A percentile compares a stretch with the other conserved stretches of the same genome.
These are phyloP conservation scores for Chelon auratus DNA, from an alignment of 2,797 vertebrate species.

Conservation along the genomic window DNA sequence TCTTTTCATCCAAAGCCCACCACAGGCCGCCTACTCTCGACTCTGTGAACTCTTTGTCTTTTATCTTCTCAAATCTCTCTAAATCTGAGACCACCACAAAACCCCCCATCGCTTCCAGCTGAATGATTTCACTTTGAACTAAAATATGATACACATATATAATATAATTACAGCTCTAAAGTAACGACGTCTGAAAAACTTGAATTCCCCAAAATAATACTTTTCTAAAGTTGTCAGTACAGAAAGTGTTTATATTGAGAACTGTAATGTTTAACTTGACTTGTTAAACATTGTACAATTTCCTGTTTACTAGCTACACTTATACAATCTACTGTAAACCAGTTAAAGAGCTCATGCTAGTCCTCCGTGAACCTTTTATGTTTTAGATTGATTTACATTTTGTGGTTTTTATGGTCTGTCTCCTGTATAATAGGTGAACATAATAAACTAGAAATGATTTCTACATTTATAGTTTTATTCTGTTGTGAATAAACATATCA, in stretches of 20 bases:
- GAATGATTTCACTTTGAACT: conserved; percentile 23
- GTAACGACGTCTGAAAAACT: background rate
- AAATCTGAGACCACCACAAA: conserved; percentile 85
- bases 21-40: conserved; percentile 77
- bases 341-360: too few species aligned
- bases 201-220: background rate
- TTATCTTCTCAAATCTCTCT: conserved; percentile 68
- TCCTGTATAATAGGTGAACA: too few species aligned
- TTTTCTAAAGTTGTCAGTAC: background rate
- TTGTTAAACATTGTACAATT: background rate
- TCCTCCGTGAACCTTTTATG: too few species aligned
- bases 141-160: background rate
- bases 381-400: background rate
- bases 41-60: conserved; percentile 55
- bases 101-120: conserved; percentile 57
- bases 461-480: background rate
- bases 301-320: too few species aligned
- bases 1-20: conserved; percentile 78
- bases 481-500: too few species aligned
- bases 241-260: background rate
- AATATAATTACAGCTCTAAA: background rate
- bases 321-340: too few species aligned
- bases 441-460: too few species aligned
- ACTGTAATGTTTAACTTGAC: background rate
- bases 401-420: background rate